phyloP scores from a whole-genome alignment of 2,797 vertebrate species.

The Chromobotia macracanthus region DNA sequence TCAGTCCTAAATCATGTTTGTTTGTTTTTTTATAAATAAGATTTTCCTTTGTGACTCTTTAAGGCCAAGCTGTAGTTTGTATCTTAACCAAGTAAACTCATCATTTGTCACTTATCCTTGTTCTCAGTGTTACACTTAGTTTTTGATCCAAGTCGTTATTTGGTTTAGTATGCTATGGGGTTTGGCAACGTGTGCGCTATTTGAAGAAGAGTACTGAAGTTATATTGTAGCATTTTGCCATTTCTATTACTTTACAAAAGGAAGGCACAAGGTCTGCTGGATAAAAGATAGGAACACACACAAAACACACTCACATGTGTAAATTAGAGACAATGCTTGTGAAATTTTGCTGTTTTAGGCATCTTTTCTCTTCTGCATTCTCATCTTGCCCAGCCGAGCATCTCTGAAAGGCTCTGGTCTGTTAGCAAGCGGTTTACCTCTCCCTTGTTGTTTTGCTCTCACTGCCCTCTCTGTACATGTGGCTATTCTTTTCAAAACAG shows the following conservation, averaged over 20 bases:
- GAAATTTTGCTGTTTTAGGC: neutral
- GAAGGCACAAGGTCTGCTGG: neutral
- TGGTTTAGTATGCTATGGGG: neutral
- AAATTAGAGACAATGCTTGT: neutral
- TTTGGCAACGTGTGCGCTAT: neutral
- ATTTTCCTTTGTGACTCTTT: neutral
- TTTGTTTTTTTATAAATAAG: no score
- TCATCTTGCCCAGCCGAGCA: neutral
- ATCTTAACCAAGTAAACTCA: neutral
- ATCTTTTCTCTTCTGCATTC: neutral
- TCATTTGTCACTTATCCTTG: neutral
- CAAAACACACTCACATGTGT: neutral
- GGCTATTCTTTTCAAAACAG: neutral
- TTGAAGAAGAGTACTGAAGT: neutral
- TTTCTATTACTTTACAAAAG: constrained; percentile 2
- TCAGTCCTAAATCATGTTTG: neutral
- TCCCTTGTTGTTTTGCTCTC: neutral
- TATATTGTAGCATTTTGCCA: neutral
- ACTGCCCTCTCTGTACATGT: constrained; percentile 2
- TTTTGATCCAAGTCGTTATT: constrained; percentile 15
- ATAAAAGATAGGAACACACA: neutral
- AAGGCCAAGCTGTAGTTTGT: neutral
- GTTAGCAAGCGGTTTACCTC: neutral
- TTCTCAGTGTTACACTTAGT: neutral
- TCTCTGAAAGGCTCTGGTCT: neutral